Evolutionary conservation across 2,113 vertebrate species (phyloP).

Genomic region (Sminthopsis crassicaudata): DNA sequence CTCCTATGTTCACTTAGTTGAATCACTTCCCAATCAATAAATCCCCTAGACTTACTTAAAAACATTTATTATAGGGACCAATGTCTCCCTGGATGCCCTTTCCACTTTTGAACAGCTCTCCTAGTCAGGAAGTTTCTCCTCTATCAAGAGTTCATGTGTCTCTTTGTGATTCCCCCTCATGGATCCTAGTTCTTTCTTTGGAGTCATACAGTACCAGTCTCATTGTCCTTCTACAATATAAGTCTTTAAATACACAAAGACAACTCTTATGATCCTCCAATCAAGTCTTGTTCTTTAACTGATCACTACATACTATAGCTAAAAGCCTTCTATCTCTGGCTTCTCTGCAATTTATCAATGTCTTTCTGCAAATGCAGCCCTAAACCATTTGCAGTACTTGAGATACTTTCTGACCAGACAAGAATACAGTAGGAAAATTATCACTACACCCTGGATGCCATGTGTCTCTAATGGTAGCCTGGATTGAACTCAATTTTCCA

Average conservation of each 20-base stretch:
- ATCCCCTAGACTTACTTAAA: not conserved
- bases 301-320: too few species aligned
- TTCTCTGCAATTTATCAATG: not conserved
- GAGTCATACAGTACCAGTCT: too few species aligned
- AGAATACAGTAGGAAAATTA: not conserved
- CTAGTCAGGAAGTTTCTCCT: not conserved
- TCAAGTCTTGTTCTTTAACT: not conserved
- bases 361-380: not conserved
- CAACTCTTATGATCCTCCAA: not conserved
- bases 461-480: not conserved
- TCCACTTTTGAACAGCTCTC: not conserved
- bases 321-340: not conserved
- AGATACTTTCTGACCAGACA: not conserved
- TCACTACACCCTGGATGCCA: not conserved
- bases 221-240: not conserved
- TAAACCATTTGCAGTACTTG: not conserved
- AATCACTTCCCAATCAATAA: not conserved
- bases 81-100: not conserved
- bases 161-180: not conserved
- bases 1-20: not conserved
- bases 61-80: not conserved
- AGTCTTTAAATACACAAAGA: not conserved
- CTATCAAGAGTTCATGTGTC: not conserved
- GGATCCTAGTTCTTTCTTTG: not conserved
- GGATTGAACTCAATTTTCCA: not conserved